Evolutionary conservation across 1,140 invertebrate species (phyloP), one percentile per base, ranked within the genome.

Genomic region (Maconellicoccus hirsutus): DNA sequence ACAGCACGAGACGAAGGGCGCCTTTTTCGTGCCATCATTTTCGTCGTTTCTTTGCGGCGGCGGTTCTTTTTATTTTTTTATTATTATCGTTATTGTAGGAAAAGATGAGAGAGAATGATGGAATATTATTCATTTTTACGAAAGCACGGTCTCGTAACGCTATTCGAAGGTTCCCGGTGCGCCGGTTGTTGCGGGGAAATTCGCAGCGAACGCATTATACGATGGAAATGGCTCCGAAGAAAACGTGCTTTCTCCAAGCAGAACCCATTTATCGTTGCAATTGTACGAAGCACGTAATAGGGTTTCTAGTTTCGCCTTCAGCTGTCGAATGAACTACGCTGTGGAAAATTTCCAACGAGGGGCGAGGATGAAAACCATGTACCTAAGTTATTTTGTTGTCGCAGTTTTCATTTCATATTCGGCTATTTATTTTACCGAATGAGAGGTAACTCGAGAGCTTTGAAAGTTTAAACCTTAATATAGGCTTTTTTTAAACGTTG

Each of bases 271-370:
- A 66, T 66, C 25, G 22, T 25, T 22, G 22, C 61, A 25, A 59
- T 59, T 25, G 21, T 25, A 22, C 21, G 61, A 10, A 23, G 7
- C 22, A 16, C 21, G 25, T 66, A 66, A 66, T 66, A 66, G 61
- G 25, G 61, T 66, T 66, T 66, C 61, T 66, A 66, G 61, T 66
- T 25, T 25, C 21, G 61, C 61, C 61, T 66, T 66, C 22, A 66
- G 25, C 61, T 66, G 61, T 66, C 61, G 61, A 66, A 66, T 66
- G 25, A 66, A 66, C 61, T 66, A n/a, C n/a, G n/a, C n/a, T n/a
- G n/a, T n/a, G n/a, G n/a, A n/a, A n/a, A n/a, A n/a, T 38, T 38
- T 7, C 33, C 6, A 38, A 38, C 33, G 6, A 14, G n/a, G 6
- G 42, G n/a, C 16, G 42, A 52, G 2, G 42, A 52, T 52, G 42